Base-by-base conservation (phyloP, 2,113 vertebrate genomes). In the Danionella cerebrum region DNA sequence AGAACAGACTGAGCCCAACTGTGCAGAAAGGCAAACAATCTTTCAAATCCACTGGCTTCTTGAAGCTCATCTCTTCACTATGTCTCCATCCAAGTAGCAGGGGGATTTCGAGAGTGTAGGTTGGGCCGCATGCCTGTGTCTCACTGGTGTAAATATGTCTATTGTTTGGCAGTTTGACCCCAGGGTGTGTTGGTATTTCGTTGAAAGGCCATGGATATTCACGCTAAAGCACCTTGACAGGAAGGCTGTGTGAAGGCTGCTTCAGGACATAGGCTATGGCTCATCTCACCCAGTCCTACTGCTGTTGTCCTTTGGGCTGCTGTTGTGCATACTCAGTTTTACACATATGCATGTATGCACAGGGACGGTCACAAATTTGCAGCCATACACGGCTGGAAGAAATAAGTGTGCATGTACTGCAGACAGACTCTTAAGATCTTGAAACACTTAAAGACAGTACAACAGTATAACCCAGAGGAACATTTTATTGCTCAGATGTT, bases 1-100 rank as follows among this genome's bases (percentile, higher is more conserved):
- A 54, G 69, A 90, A 86, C 63, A 85, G 81, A 84, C 80, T 82
- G 80, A 87, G 84, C 78, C 73, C 83, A 73, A 81, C 80, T 82
- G 50, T 29, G 22, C 55, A 75, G 24, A 67, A 60, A 66, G 55
- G 59, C 68, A 62, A 75, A 67, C 63, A 74, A 70, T 60, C 51
- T 51, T 41, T 67, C 60, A 62, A 70, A 38, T 42, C 36, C 66
- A 22, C 55, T 45, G 62, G 41, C 19, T 65, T 75, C 62, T 66
- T 70, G 55, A 24, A 41, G 52, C 33, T 63, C 13, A 10, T 19
- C 72, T 41, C 14, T 18, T 51, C 57, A 29, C 63, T 36, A 24
- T 70, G 52, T 27, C 39, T 60, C 39, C 25, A 66, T 31, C 63
- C 66, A 55, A 27, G 52, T 44, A 48, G 14, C 33, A 2, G 38